These are phyloP conservation scores for Lasioglossum oenotherae DNA, from an alignment of 2,888 invertebrate species.

Conservation along the genomic window DNA sequence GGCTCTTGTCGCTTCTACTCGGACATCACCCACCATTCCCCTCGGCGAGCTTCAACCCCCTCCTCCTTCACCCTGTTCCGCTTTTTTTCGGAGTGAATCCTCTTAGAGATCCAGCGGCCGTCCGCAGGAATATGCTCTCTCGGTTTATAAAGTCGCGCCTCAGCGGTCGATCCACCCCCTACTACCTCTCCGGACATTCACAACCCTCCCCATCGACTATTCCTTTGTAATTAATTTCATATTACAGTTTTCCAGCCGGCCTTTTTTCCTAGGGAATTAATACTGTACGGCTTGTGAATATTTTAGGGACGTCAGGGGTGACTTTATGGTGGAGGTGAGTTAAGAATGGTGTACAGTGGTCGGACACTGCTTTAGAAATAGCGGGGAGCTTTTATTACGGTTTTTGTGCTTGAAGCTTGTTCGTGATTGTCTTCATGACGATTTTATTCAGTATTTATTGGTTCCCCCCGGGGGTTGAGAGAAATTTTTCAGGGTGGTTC, in stretches of 20 bases:
- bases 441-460: background rate
- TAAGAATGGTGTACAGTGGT: background rate
- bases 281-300: background rate
- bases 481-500: too few species aligned
- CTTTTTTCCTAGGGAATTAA: background rate
- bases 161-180: conserved; percentile 18
- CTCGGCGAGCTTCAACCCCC: background rate
- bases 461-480: too few species aligned
- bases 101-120: conserved; percentile 66
- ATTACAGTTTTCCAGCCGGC: background rate
- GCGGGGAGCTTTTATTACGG: background rate
- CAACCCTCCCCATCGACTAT: background rate
- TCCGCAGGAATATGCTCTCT: conserved; percentile 61
- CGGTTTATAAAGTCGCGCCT: conserved; percentile 67
- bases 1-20: conserved; percentile 71
- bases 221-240: background rate
- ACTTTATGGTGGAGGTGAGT: background rate
- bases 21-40: conserved; percentile 60
- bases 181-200: background rate
- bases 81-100: conserved; percentile 67
- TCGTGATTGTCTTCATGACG: background rate
- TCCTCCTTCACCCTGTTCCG: conserved; percentile 32
- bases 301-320: background rate
- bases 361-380: background rate
- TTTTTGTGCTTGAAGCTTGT: background rate